Evolutionary conservation across 2,113 vertebrate species (phyloP).

Genomic region (Elgaria multicarinata): DNA sequence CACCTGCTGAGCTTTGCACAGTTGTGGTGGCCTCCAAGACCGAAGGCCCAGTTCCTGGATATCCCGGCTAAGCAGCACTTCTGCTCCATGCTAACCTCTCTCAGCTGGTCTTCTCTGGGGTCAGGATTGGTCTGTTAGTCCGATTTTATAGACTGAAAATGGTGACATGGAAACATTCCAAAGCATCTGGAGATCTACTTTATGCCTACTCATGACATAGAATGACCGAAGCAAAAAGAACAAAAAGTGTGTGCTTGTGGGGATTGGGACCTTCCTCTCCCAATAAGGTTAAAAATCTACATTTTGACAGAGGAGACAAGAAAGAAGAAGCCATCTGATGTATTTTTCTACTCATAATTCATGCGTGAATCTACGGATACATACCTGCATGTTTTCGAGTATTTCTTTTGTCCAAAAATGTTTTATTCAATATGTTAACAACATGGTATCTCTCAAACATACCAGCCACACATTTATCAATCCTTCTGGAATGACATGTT

Average conservation of each 20-base stretch:
- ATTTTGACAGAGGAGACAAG: background rate
- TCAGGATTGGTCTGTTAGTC: background rate
- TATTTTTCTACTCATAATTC: background rate
- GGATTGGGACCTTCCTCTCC: background rate
- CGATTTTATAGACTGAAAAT: background rate
- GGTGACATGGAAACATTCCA: background rate
- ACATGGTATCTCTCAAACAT: background rate
- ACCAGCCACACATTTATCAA: background rate
- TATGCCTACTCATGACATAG: too few relatives aligned
- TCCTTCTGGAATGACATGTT: background rate
- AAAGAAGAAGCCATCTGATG: background rate
- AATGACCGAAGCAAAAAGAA: background rate
- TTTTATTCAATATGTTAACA: background rate
- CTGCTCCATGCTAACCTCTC: background rate
- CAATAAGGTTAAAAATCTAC: background rate
- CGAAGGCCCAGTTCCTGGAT: too few relatives aligned
- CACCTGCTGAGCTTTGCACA: background rate
- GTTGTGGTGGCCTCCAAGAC: too few relatives aligned
- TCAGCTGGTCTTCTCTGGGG: background rate
- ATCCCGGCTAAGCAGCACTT: background rate
- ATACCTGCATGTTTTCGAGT: background rate
- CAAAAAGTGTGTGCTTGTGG: too few relatives aligned
- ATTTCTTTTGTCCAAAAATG: background rate
- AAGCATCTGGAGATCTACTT: too few relatives aligned
- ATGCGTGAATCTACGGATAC: background rate